Evolutionary conservation across 1,140 invertebrate genomes (phyloP).

Genomic region (Zaprionus camerounensis): DNA sequence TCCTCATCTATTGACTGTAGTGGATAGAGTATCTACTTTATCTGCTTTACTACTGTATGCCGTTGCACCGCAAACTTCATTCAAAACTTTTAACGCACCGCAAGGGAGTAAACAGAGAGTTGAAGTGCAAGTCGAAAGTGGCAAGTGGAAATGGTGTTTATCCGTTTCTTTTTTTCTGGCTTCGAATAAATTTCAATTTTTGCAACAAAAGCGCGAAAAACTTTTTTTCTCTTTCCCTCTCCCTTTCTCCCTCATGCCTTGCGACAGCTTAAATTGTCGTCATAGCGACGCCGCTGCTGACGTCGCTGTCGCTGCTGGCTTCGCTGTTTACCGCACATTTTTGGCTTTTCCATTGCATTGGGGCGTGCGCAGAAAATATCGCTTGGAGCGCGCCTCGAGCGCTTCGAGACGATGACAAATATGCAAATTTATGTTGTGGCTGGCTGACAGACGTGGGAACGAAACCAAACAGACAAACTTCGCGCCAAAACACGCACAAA

Average conservation of each 20-base stretch:
- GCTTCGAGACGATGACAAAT: constrained; percentile 66
- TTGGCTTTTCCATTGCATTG: constrained; percentile 66
- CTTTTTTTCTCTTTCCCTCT: constrained; percentile 24
- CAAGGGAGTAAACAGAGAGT: constrained; percentile 40
- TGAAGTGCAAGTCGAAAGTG: constrained; percentile 66
- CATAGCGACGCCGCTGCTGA: constrained; percentile 37
- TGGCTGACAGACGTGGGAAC: constrained; percentile 60
- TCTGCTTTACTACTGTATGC: too few species aligned
- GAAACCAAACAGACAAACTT: constrained; percentile 38
- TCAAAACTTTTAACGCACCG: constrained; percentile 20
- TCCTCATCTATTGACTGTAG: not conserved
- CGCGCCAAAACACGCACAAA: not conserved
- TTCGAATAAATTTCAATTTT: constrained; percentile 80
- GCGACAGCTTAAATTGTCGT: constrained; percentile 74
- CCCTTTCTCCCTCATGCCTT: constrained; percentile 22
- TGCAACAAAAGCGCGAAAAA: constrained; percentile 56
- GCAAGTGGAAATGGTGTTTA: constrained; percentile 79
- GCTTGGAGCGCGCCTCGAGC: constrained; percentile 10
- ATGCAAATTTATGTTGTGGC: constrained; percentile 76
- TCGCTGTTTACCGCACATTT: constrained; percentile 77
- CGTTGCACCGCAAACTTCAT: constrained; percentile 30
- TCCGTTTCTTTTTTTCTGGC: constrained; percentile 51
- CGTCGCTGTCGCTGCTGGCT: constrained; percentile 22
- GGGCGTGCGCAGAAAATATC: constrained; percentile 31
- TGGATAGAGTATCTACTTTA: not conserved